phyloP scores from a whole-genome alignment of 1,140 invertebrate genomes.

The Lutraria rhynchaena region DNA sequence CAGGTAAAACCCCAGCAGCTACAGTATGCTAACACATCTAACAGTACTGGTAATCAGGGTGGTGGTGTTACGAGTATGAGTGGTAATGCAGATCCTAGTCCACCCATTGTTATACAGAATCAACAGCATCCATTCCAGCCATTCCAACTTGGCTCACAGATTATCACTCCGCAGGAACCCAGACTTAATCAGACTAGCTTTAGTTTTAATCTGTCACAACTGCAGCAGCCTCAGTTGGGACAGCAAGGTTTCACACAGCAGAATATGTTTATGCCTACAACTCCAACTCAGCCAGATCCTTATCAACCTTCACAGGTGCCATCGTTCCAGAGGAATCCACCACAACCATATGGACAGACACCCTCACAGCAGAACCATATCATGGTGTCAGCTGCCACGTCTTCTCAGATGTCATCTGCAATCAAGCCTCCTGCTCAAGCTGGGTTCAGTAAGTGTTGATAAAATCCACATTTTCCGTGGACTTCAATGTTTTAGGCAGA shows the following conservation, averaged over 20 bases:
- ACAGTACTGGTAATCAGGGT: conserved; percentile 81
- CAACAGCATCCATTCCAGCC: conserved; percentile 71
- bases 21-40: conserved; percentile 70
- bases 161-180: conserved; percentile 74
- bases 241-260: conserved; percentile 81
- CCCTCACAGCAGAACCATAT: conserved; percentile 90
- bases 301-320: conserved; percentile 85
- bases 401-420: conserved; percentile 94
- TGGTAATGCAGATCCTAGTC: conserved; percentile 67
- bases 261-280: conserved; percentile 77
- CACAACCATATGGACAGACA: conserved; percentile 73
- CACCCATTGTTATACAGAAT: conserved; percentile 78
- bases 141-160: conserved; percentile 73
- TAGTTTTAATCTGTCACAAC: conserved; percentile 86
- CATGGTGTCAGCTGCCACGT: conserved; percentile 93
- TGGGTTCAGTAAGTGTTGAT: conserved; percentile 72
- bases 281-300: conserved; percentile 73
- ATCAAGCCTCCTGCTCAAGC: conserved; percentile 89
- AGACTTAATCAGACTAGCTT: conserved; percentile 85
- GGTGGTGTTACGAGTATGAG: conserved; percentile 10
- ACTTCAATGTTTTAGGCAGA: no score
- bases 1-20: conserved; percentile 88
- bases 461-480: no score
- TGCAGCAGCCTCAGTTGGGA: conserved; percentile 82
- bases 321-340: conserved; percentile 60